phyloP scores from a whole-genome alignment of 2,888 invertebrate species.

The Labia minor region DNA sequence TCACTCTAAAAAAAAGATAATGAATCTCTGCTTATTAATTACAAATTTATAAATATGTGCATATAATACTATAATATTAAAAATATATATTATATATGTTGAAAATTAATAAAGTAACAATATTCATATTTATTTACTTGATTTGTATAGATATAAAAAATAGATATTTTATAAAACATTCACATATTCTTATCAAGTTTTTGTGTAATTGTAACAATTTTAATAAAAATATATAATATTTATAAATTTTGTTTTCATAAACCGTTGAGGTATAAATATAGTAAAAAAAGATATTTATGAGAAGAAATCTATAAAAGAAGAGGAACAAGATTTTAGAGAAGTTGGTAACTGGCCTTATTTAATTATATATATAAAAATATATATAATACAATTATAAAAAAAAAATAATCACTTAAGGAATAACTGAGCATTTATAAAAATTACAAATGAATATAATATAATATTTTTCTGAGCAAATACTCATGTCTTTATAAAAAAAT shows the following conservation, averaged over 20 bases:
- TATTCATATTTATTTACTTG: too few relatives aligned
- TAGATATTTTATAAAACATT: constrained; percentile 19
- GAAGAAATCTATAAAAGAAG: constrained; percentile 24
- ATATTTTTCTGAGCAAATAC: constrained; percentile 14
- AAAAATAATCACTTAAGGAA: background rate
- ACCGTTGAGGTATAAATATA: constrained; percentile 21
- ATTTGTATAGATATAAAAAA: too few relatives aligned
- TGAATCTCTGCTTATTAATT: too few relatives aligned
- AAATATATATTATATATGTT: too few relatives aligned
- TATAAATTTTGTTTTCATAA: constrained; percentile 20
- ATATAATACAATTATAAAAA: too few relatives aligned
- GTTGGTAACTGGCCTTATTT: constrained; percentile 15
- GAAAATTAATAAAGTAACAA: too few relatives aligned
- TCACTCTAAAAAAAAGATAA: too few relatives aligned
- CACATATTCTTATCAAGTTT: constrained; percentile 27
- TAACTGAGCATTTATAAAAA: constrained; percentile 14
- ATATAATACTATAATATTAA: too few relatives aligned
- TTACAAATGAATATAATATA: constrained; percentile 14
- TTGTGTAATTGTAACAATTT: constrained; percentile 29
- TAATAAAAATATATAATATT: constrained; percentile 24
- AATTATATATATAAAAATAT: constrained; percentile 17
- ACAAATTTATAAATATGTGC: too few relatives aligned
- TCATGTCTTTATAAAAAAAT: constrained; percentile 7
- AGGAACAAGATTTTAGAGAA: background rate
- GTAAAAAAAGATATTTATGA: constrained; percentile 26